These are phyloP conservation scores for Noctua pronuba DNA, from an alignment of 2,888 invertebrate species.

Conservation along the genomic window DNA sequence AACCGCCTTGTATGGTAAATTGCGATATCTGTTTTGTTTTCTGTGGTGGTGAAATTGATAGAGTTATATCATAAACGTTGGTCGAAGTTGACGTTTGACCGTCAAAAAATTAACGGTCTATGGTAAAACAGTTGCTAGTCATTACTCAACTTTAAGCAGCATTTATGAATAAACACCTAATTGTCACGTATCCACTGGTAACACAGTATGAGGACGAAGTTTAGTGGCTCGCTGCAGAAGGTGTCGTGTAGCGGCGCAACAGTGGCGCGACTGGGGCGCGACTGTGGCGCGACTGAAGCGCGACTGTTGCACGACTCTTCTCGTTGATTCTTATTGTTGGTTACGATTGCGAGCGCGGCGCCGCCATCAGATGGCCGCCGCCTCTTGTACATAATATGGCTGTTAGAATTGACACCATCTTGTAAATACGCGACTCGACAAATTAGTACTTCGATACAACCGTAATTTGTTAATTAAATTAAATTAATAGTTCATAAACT, in stretches of 20 bases:
- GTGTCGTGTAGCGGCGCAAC: neutral
- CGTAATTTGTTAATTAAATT: slow-evolving; percentile 23
- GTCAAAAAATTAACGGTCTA: neutral
- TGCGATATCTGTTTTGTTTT: neutral
- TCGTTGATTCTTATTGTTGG: slow-evolving; percentile 32
- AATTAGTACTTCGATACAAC: slow-evolving; percentile 30
- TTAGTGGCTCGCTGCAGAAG: neutral
- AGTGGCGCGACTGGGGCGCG: slow-evolving; percentile 5
- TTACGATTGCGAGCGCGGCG: slow-evolving; percentile 30
- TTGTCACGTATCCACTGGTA: neutral
- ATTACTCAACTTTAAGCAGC: neutral
- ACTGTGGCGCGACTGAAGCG: neutral
- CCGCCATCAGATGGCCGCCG: slow-evolving; percentile 35
- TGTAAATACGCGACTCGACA: slow-evolving; percentile 34
- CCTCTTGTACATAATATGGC: slow-evolving; percentile 39
- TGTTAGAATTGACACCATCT: slow-evolving; percentile 28
- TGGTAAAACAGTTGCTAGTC: neutral
- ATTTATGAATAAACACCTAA: neutral
- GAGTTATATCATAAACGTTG: slow-evolving; percentile 3
- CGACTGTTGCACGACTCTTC: slow-evolving; percentile 6
- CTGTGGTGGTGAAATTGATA: neutral
- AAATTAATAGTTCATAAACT: slow-evolving; percentile 4
- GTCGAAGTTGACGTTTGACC: neutral
- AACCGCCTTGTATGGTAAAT: neutral
- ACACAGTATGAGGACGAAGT: slow-evolving; percentile 11